Percentiles rank a stretch among this genome's conserved stretches.
Conservation (phyloP, 2,888 invertebrate species). For the Mesoligia furuncula region DNA sequence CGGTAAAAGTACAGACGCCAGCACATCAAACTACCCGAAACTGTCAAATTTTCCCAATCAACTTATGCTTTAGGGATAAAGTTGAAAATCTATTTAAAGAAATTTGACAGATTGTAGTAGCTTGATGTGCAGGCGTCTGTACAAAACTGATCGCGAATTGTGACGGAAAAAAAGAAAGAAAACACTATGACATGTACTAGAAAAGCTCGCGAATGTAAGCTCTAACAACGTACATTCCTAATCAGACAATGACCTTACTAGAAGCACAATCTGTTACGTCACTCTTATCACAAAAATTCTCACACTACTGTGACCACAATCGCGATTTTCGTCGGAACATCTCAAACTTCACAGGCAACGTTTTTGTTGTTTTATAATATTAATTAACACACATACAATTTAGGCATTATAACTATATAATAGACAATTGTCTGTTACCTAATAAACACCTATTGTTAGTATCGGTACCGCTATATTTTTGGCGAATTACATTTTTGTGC, state of each 20-base stretch:
- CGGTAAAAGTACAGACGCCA: neutral
- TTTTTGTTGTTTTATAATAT: constrained; percentile 40
- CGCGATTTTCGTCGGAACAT: constrained; percentile 13
- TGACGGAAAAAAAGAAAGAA: neutral
- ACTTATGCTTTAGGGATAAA: too few relatives aligned
- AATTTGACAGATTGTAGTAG: too few relatives aligned
- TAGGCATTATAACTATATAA: constrained; percentile 48
- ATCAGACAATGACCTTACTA: constrained; percentile 34
- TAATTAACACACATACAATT: constrained; percentile 51
- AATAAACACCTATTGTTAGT: constrained; percentile 58
- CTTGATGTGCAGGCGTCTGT: too few relatives aligned
- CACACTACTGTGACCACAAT: constrained; percentile 42
- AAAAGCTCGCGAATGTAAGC: neutral
- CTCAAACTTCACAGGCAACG: constrained; percentile 20
- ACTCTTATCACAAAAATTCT: constrained; percentile 32
- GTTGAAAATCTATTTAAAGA: too few relatives aligned
- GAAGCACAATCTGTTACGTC: constrained; percentile 12
- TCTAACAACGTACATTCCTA: neutral
- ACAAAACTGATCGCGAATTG: neutral
- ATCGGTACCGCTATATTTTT: constrained; percentile 41
- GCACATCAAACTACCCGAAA: too few relatives aligned
- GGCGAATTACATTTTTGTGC: constrained; percentile 49
- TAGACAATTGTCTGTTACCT: constrained; percentile 42
- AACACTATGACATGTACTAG: neutral
- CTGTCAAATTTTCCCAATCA: too few relatives aligned